A percentile compares a stretch with the other conserved stretches of the same genome.
phyloP scores from a whole-genome alignment of 2,797 vertebrate genomes.

The Cirrhinus mrigala region DNA sequence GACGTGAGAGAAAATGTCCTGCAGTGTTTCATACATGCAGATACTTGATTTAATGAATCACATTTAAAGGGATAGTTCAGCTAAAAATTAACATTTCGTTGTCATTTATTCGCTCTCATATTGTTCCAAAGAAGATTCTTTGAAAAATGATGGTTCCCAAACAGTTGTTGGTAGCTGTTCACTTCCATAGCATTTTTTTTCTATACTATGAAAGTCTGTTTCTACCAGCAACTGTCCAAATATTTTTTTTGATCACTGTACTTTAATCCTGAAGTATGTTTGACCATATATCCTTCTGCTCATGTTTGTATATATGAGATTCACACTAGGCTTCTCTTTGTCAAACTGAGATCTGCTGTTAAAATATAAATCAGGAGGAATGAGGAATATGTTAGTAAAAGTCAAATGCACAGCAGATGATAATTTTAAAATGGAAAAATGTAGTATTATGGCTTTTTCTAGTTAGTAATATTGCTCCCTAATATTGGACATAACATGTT shows the following conservation, averaged over 20 bases:
- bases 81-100: too few relatives aligned
- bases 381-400: neutral
- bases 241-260: neutral
- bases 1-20: neutral
- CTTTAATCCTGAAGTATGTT: neutral
- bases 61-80: neutral
- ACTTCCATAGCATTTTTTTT: neutral
- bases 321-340: neutral
- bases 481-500: neutral
- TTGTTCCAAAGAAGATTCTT: neutral
- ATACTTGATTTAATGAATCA: neutral
- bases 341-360: neutral
- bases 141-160: neutral
- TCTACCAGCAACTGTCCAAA: neutral
- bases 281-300: neutral
- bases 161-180: neutral
- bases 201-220: neutral
- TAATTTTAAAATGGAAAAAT: neutral
- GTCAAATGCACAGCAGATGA: neutral
- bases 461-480: neutral
- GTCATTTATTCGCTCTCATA: neutral
- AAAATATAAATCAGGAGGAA: slow-evolving; percentile 6
- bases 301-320: neutral
- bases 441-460: neutral
- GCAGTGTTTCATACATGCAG: neutral